These are phyloP conservation scores for Chiloscyllium plagiosum DNA, from an alignment of 2,113 vertebrate genomes.

Conservation along the genomic window DNA sequence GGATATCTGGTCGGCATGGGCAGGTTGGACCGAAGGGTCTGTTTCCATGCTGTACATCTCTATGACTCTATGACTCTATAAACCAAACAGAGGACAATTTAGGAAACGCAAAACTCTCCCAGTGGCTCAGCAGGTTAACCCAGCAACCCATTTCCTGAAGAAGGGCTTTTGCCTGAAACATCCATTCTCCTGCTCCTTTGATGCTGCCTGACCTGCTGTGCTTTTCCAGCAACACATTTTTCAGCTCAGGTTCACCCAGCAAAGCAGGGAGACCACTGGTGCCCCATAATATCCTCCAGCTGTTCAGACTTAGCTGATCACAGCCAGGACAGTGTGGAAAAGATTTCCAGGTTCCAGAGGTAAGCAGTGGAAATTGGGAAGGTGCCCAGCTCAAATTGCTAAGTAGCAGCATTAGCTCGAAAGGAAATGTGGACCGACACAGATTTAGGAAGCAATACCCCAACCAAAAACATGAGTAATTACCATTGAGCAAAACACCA, in stretches of 20 bases:
- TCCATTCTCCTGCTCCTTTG: no score
- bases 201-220: no score
- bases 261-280: background rate
- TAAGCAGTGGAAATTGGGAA: background rate
- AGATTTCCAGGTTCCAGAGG: background rate
- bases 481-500: background rate
- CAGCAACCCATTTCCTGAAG: background rate
- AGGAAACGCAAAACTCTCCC: slow-evolving; percentile 17
- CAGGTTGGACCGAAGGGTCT: no score
- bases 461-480: background rate
- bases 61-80: background rate
- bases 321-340: background rate
- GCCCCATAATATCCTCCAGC: background rate
- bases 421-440: background rate
- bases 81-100: slow-evolving; percentile 2
- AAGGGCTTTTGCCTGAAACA: no score
- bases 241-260: background rate
- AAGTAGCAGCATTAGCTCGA: background rate
- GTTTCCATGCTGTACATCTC: no score
- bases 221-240: no score
- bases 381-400: background rate
- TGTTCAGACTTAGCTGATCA: background rate
- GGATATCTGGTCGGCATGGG: no score
- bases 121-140: background rate
- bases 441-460: background rate